These are phyloP conservation scores for Halcyon badia DNA, from an alignment of 2,797 vertebrate species.

Conservation along the genomic window DNA sequence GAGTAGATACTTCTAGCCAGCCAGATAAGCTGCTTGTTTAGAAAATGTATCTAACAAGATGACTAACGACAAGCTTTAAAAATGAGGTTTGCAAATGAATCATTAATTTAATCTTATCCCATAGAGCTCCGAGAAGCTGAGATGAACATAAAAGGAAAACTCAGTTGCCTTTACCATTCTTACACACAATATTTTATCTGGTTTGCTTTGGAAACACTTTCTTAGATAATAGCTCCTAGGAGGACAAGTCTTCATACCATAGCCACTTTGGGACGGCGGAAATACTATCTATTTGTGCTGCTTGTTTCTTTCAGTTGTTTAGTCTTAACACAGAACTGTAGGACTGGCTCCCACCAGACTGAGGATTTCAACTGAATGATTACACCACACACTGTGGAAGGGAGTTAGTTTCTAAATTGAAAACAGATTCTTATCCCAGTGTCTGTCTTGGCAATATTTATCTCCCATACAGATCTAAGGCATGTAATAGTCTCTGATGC, in stretches of 20 bases:
- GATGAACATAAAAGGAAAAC: slow-evolving; percentile 67
- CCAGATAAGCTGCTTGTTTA: neutral
- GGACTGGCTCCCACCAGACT: slow-evolving; percentile 1
- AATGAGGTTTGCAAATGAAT: neutral
- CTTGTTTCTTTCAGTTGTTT: slow-evolving; percentile 42
- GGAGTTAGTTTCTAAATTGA: slow-evolving; percentile 43
- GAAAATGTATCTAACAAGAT: neutral
- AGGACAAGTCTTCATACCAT: slow-evolving; percentile 13
- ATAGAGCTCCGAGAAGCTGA: neutral
- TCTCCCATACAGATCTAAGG: slow-evolving; percentile 25
- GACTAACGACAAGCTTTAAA: neutral
- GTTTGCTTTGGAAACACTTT: slow-evolving; percentile 56
- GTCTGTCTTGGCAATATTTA: slow-evolving; percentile 35
- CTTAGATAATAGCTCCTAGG: slow-evolving; percentile 20
- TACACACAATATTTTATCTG: slow-evolving; percentile 17
- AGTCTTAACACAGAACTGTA: slow-evolving; percentile 1
- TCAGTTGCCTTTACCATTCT: neutral
- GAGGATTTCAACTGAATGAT: slow-evolving; percentile 25
- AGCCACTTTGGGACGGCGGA: neutral
- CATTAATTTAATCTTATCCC: neutral
- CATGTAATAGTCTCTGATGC: neutral
- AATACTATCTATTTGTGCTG: slow-evolving; percentile 1
- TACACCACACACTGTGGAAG: slow-evolving; percentile 28
- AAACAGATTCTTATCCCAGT: slow-evolving; percentile 39
- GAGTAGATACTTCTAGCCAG: neutral